These are phyloP conservation scores for Apotomis turbidana DNA, from an alignment of 2,888 invertebrate genomes.

Conservation along the genomic window DNA sequence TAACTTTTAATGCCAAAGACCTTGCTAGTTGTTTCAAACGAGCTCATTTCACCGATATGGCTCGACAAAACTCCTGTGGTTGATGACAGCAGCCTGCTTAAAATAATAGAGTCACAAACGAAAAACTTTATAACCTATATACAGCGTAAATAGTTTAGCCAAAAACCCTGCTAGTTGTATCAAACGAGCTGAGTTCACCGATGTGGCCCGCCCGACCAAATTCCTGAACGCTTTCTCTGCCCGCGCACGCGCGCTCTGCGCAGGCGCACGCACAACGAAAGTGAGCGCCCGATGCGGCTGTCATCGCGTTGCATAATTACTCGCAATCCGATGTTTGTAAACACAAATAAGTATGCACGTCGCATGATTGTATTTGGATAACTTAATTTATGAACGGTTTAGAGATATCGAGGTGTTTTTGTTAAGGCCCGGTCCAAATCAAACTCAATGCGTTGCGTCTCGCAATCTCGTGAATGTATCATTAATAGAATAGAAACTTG, in stretches of 20 bases:
- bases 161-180: too few species aligned
- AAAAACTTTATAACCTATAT: too few species aligned
- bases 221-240: slow-evolving; percentile 82
- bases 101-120: too few species aligned
- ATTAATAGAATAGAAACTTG: too few species aligned
- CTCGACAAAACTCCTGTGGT: too few species aligned
- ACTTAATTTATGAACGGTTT: slow-evolving; percentile 44
- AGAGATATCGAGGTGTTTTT: not conserved
- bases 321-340: slow-evolving; percentile 78
- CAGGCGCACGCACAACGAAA: slow-evolving; percentile 68
- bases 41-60: too few species aligned
- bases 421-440: not conserved
- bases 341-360: slow-evolving; percentile 77
- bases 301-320: slow-evolving; percentile 81
- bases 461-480: not conserved
- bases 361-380: slow-evolving; percentile 74
- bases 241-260: slow-evolving; percentile 47
- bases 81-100: too few species aligned
- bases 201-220: slow-evolving; percentile 68
- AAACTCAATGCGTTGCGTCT: not conserved
- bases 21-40: too few species aligned
- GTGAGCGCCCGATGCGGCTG: slow-evolving; percentile 73
- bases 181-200: slow-evolving; percentile 4
- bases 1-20: too few species aligned
- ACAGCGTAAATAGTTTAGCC: too few species aligned